Evolutionary conservation across 2,888 invertebrate genomes (phyloP).

Genomic region (Andrena fulva): DNA sequence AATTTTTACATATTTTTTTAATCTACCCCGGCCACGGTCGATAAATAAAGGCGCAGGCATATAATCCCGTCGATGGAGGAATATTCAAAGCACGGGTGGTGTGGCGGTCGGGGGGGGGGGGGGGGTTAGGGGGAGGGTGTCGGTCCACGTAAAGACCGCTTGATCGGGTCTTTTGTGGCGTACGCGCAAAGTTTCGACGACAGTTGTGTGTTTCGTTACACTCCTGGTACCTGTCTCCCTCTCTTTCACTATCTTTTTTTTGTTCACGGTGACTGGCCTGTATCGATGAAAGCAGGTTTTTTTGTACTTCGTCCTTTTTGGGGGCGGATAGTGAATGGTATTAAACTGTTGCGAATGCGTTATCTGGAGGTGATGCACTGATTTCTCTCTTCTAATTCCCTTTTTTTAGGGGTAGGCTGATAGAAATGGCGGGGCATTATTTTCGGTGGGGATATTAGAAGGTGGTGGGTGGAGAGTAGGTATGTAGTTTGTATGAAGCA

Average conservation of each 20-base stretch:
- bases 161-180: slow-evolving; percentile 28
- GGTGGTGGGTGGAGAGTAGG: not conserved
- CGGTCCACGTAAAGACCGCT: slow-evolving; percentile 30
- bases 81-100: slow-evolving; percentile 39
- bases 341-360: not conserved
- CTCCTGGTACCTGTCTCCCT: not conserved
- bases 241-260: not conserved
- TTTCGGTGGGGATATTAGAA: not conserved
- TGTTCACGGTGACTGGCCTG: slow-evolving; percentile 13
- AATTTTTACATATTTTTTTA: slow-evolving; percentile 56
- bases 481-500: not conserved
- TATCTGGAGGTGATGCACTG: not conserved
- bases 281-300: not conserved
- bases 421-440: not conserved
- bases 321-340: not conserved
- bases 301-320: not conserved
- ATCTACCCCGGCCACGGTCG: slow-evolving; percentile 30
- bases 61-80: slow-evolving; percentile 29
- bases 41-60: slow-evolving; percentile 47
- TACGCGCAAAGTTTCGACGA: slow-evolving; percentile 30
- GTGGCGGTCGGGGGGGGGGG: not conserved
- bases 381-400: not conserved
- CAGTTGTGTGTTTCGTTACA: slow-evolving; percentile 12
- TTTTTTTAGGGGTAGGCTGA: not conserved
- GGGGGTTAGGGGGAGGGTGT: not conserved